Conservation (phyloP, 2,888 invertebrate species). For the Melanotus villosus region DNA sequence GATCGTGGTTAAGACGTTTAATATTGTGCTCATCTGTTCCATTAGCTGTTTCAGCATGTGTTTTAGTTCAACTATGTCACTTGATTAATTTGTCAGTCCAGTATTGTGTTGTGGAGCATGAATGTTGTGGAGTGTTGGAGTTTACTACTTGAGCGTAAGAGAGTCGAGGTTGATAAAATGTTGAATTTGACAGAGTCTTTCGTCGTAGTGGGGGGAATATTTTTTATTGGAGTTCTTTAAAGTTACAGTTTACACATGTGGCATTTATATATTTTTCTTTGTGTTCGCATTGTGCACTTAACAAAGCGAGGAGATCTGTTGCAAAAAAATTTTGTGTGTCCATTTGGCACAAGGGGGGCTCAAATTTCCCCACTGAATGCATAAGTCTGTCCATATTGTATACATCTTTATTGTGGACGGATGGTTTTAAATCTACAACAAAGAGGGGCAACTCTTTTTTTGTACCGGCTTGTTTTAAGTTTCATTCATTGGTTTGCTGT, state of each 20-base stretch:
- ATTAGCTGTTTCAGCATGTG: neutral
- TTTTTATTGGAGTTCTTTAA: neutral
- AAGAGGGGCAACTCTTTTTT: constrained; percentile 4
- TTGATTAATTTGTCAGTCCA: neutral
- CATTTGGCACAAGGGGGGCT: constrained; percentile 13
- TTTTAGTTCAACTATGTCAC: constrained; percentile 1
- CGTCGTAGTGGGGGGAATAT: neutral
- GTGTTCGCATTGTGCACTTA: constrained; percentile 35
- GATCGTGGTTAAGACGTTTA: constrained; percentile 7
- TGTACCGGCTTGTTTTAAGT: constrained; percentile 7
- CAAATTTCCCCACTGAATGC: constrained; percentile 8
- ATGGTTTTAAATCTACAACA: too few species aligned
- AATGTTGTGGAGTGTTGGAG: neutral
- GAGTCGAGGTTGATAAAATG: neutral
- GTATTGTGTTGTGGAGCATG: neutral
- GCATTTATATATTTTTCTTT: neutral
- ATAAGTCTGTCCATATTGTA: neutral
- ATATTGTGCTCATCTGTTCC: neutral
- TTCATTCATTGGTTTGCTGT: neutral
- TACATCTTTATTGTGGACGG: too few species aligned
- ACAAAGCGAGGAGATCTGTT: constrained; percentile 28
- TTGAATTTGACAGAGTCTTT: neutral
- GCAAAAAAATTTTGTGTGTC: constrained; percentile 31
- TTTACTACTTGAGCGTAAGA: neutral
- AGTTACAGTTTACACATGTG: constrained; percentile 41